Evolutionary conservation across 2,797 vertebrate genomes (phyloP).

Genomic region (Danio choprae): DNA sequence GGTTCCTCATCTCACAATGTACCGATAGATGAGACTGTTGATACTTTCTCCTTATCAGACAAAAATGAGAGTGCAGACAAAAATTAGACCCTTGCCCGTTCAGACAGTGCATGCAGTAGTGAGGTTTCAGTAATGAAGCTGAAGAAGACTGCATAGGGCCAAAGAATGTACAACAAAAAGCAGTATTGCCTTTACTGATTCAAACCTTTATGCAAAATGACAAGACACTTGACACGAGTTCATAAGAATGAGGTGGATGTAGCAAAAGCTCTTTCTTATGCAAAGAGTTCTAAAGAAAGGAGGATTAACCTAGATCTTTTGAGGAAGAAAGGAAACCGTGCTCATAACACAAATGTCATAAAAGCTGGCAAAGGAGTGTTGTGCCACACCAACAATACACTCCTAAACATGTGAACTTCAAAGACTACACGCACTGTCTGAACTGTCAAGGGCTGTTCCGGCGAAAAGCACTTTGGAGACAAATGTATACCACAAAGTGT

Average conservation of each 20-base stretch:
- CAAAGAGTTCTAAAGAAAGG: conserved; percentile 56
- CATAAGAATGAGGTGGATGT: conserved; percentile 44
- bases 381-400: conserved; percentile 45
- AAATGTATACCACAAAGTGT: conserved; percentile 17
- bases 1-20: conserved; percentile 1
- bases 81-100: no score
- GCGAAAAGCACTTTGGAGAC: conserved; percentile 56
- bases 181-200: conserved; percentile 45
- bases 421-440: conserved; percentile 62
- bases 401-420: conserved; percentile 44
- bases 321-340: conserved; percentile 56
- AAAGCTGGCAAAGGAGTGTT: conserved; percentile 52
- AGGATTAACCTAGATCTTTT: conserved; percentile 54
- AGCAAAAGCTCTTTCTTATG: conserved; percentile 52
- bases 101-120: not conserved
- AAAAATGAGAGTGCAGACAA: not conserved
- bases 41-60: not conserved
- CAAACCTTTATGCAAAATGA: conserved; percentile 42
- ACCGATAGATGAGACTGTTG: not conserved
- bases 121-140: conserved; percentile 12
- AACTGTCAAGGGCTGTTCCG: conserved; percentile 60
- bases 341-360: conserved; percentile 56
- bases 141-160: conserved; percentile 17
- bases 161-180: conserved; percentile 20
- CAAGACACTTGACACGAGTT: conserved; percentile 40